Evolutionary conservation across 2,113 vertebrate species (phyloP).

Genomic region (Pollimyrus isidori): DNA sequence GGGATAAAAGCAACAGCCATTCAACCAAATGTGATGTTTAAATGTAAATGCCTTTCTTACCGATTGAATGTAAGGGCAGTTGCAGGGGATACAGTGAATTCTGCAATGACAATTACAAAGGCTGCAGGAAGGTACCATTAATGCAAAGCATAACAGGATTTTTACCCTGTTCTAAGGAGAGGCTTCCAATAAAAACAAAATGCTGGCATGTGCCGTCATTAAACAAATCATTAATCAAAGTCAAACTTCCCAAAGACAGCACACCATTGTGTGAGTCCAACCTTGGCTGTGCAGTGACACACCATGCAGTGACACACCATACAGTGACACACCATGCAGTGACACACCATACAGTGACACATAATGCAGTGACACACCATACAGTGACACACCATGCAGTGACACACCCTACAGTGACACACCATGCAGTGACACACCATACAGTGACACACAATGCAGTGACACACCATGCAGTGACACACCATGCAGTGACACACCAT

Average conservation of each 20-base stretch:
- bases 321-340: background rate
- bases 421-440: background rate
- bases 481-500: too few relatives aligned
- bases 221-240: constrained; percentile 12
- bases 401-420: constrained; percentile 11
- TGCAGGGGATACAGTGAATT: background rate
- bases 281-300: background rate
- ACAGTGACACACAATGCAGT: too few relatives aligned
- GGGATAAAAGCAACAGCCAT: background rate
- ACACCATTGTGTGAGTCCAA: background rate
- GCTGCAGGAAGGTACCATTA: background rate
- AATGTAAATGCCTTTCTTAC: background rate
- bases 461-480: too few relatives aligned
- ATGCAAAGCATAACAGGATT: background rate
- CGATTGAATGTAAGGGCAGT: background rate
- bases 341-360: constrained; percentile 1
- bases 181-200: too few relatives aligned
- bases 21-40: background rate
- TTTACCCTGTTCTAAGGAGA: background rate
- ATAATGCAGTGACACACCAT: background rate
- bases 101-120: background rate
- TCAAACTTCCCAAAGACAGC: background rate
- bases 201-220: background rate
- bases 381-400: background rate
- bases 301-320: background rate